Evolutionary conservation across 1,140 invertebrate species (phyloP).

Genomic region (Lepidurus packardi): DNA sequence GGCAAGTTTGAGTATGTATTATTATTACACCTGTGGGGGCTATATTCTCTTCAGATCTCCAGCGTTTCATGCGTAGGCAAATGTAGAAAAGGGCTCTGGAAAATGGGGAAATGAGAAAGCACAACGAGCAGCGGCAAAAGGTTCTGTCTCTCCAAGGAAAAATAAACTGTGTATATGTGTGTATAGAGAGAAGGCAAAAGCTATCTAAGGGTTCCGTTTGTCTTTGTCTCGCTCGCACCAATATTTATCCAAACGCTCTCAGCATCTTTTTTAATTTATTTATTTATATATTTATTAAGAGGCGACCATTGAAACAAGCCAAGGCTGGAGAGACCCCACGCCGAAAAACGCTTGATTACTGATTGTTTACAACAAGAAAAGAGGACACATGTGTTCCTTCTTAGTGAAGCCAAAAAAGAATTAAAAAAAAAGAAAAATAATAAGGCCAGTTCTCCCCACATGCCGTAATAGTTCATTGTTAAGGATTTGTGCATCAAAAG

Average conservation of each 20-base stretch:
- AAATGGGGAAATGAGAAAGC: background rate
- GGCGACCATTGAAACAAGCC: background rate
- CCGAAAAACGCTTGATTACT: background rate
- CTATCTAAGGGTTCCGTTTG: background rate
- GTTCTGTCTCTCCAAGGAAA: background rate
- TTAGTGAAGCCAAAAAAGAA: background rate
- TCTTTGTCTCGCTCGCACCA: background rate
- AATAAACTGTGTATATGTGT: background rate
- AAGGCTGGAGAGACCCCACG: background rate
- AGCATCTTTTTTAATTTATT: background rate
- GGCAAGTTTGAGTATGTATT: background rate
- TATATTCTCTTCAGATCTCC: background rate
- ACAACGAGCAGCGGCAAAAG: background rate
- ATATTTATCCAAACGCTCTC: conserved; percentile 19
- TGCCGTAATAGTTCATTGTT: background rate
- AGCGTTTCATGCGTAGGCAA: background rate
- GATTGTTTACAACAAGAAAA: conserved; percentile 4
- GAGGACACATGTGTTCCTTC: background rate
- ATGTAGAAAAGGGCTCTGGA: background rate
- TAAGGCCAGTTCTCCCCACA: background rate
- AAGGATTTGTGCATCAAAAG: background rate
- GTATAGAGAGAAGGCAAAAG: background rate
- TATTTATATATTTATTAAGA: background rate
- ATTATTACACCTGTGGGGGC: conserved; percentile 6
- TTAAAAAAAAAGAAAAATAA: no score